Evolutionary conservation across 2,888 invertebrate genomes (phyloP), one percentile per base, ranked within the genome.

Genomic region (Cybosia mesomella): DNA sequence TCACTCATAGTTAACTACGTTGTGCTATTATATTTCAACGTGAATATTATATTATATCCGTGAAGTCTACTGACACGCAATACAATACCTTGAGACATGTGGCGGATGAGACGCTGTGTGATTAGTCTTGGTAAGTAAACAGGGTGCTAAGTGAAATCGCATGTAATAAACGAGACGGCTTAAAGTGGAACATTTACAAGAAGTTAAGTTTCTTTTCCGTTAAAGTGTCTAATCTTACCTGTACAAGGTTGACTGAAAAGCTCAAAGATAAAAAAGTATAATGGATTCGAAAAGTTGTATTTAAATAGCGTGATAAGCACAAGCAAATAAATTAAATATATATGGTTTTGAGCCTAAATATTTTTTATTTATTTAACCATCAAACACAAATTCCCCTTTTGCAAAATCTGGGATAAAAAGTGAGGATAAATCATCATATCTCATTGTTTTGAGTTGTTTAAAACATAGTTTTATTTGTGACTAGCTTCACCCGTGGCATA

Each of bases 21-120:
- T 67, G 72, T 70, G 61, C 55, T 62, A 70, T 81, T 73, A 70
- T 79, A 79, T 78, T 75, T 69, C 76, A 75, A 55, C 62, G 66
- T 49, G 15, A 68, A 58, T 66, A 79, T 79, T 70, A 78, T 75
- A 28, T 28, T 28, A 67, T 72, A 75, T 70, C 72, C 67, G 34
- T 67, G 62, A 74, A 67, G 34, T 58, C 39, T 49, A 69, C 68
- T 75, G 67, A 68, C 68, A 57, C 21, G 67, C 64, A 66, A 79
- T 64, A 21, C 64, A 53, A 70, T 39, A 58, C 67, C 39, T 49
- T 28, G n/a, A 28, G 49, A 43, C 61, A 58, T 36, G 22, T 59
- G 58, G 61, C n/a, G 55, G 43, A 22, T 59, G 53, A 13, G 39
- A 58, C 36, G 22, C 18, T 53, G 58, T 21, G 24, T 43, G n/a